Conservation (phyloP, 2,113 vertebrate species). For the Dromaius novaehollandiae region DNA sequence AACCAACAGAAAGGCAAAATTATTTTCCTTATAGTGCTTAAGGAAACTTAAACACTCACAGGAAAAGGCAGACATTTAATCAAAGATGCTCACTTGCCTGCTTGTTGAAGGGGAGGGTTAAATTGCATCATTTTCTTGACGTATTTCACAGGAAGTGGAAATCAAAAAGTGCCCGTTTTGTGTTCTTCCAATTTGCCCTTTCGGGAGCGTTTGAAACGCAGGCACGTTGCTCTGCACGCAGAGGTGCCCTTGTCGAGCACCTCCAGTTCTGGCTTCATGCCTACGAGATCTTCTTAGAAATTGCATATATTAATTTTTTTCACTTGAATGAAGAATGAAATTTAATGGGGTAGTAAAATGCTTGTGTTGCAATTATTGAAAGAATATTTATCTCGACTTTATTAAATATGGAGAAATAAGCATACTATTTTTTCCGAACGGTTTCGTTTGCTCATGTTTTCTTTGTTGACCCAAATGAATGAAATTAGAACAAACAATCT, state of each 20-base stretch:
- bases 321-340: neutral
- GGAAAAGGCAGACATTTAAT: neutral
- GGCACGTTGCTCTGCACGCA: neutral
- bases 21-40: accelerated
- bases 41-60: neutral
- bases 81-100: neutral
- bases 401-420: constrained; percentile 90
- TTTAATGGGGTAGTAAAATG: constrained; percentile 85
- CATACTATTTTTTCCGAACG: constrained; percentile 88
- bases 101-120: neutral
- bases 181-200: neutral
- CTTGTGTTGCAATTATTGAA: constrained; percentile 89
- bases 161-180: neutral
- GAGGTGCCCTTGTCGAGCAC: neutral
- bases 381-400: constrained; percentile 91
- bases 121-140: neutral
- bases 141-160: neutral
- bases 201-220: neutral
- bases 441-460: constrained; percentile 88
- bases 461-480: constrained; percentile 99
- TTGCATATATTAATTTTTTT: constrained; percentile 6
- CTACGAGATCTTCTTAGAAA: neutral
- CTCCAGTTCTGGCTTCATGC: neutral
- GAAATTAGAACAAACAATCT: constrained; percentile 99
- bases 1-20: neutral